A percentile compares a stretch with the other conserved stretches of the same genome.
Conservation (phyloP, 2,797 vertebrate genomes). For the Clamator glandarius region DNA sequence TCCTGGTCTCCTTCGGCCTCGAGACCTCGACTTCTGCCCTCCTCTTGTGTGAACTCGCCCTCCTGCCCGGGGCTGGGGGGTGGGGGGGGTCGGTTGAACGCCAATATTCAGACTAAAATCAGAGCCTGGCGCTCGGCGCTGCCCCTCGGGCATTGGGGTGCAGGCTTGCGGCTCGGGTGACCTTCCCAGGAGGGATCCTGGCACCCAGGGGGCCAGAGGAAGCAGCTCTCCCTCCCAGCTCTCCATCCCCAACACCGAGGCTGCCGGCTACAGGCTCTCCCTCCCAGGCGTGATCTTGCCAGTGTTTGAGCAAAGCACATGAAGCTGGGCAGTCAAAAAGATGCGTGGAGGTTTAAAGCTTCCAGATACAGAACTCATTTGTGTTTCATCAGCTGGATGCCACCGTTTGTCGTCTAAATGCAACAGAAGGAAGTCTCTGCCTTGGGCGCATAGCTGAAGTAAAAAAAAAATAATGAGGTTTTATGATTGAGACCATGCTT, state of each 20-base stretch:
- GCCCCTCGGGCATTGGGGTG: background rate
- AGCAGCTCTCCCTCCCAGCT: accelerated
- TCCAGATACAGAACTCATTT: background rate
- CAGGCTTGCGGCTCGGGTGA: background rate
- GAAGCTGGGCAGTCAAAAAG: background rate
- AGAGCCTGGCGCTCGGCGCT: background rate
- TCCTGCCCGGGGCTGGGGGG: background rate
- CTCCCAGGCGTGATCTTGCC: background rate
- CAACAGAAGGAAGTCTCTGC: background rate
- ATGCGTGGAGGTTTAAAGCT: background rate
- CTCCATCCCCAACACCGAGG: background rate
- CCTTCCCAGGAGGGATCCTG: background rate
- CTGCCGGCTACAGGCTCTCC: background rate
- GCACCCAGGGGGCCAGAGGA: background rate
- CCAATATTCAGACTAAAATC: accelerated
- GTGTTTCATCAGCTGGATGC: background rate
- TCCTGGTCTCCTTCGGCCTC: background rate
- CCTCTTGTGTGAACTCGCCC: accelerated
- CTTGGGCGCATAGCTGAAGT: background rate
- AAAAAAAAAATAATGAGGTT: background rate
- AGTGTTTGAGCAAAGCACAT: accelerated
- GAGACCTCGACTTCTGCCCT: background rate
- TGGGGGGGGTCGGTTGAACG: background rate
- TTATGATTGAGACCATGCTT: accelerated
- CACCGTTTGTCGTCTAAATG: background rate